Evolutionary conservation across 2,888 invertebrate species (phyloP).

Genomic region (Cinara cedri): DNA sequence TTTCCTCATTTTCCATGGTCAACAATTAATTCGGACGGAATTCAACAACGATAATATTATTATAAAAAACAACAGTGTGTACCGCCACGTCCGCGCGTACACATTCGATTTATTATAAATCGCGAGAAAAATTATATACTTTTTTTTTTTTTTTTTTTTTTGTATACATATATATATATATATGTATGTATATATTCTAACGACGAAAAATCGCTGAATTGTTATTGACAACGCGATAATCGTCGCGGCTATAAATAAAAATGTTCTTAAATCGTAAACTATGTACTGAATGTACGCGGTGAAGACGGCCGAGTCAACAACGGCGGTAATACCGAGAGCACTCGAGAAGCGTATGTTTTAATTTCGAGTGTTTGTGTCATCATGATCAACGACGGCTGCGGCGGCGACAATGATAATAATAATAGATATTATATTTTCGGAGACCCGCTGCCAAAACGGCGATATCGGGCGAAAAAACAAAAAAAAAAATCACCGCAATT

Average conservation of each 20-base stretch:
- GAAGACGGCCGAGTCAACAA: not conserved
- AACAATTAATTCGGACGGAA: too few relatives aligned
- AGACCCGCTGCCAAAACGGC: not conserved
- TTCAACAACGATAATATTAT: too few relatives aligned
- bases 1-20: too few relatives aligned
- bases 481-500: not conserved
- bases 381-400: not conserved
- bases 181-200: too few relatives aligned
- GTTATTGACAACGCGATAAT: not conserved
- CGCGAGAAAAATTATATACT: too few relatives aligned
- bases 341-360: constrained; percentile 12
- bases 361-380: not conserved
- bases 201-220: not conserved
- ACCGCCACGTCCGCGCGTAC: too few relatives aligned
- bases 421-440: not conserved
- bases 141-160: too few relatives aligned
- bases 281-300: not conserved
- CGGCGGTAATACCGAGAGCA: not conserved
- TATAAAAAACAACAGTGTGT: too few relatives aligned
- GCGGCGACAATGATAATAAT: not conserved
- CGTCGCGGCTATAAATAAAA: not conserved
- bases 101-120: too few relatives aligned
- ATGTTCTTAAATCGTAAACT: too few relatives aligned
- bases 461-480: not conserved
- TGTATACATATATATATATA: too few relatives aligned